Conservation (phyloP, 2,113 vertebrate species). For the Malurus elegans region DNA sequence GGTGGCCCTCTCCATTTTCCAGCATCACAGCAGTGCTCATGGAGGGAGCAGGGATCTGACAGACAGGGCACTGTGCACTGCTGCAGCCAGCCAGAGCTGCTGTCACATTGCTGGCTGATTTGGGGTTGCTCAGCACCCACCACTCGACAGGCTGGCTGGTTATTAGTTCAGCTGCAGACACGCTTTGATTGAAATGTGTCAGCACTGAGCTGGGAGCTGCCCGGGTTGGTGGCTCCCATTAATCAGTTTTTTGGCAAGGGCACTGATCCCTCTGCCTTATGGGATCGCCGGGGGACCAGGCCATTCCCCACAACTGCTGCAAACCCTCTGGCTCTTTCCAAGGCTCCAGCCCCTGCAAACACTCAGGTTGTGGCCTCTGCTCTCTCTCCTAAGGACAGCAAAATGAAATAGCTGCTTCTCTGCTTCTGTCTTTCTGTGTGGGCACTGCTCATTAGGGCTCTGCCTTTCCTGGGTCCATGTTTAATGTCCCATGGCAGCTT, state of each 20-base stretch:
- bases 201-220: background rate
- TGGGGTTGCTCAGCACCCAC: background rate
- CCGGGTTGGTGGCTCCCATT: background rate
- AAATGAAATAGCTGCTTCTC: background rate
- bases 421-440: background rate
- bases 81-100: background rate
- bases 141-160: background rate
- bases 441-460: background rate
- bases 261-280: background rate
- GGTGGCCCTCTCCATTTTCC: slow-evolving; percentile 11
- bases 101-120: background rate
- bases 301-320: background rate
- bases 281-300: background rate
- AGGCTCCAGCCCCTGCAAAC: background rate
- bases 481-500: background rate
- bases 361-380: background rate
- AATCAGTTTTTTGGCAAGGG: background rate
- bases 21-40: background rate
- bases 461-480: background rate
- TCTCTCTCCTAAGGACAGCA: background rate
- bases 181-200: slow-evolving; percentile 47
- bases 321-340: background rate
- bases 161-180: background rate
- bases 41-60: background rate
- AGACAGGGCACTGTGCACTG: slow-evolving; percentile 8